phyloP scores from a whole-genome alignment of 2,113 vertebrate species.

The Engystomops pustulosus region DNA sequence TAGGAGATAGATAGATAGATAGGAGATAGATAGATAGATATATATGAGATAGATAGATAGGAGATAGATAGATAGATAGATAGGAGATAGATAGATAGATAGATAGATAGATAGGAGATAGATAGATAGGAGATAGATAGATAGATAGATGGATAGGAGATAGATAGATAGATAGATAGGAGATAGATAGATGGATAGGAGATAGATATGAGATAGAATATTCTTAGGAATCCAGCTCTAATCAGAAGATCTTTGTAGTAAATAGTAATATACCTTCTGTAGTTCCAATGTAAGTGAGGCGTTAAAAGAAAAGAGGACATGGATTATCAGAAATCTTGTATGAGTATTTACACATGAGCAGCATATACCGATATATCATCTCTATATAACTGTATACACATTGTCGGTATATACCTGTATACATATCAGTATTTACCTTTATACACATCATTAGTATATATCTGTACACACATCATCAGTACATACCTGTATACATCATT shows the following conservation, averaged over 20 bases:
- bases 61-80: background rate
- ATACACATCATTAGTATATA: background rate
- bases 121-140: background rate
- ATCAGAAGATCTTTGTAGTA: background rate
- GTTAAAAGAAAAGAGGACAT: constrained; percentile 41
- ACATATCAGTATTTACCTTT: background rate
- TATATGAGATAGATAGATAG: too few relatives aligned
- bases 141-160: background rate
- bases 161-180: background rate
- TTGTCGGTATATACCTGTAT: background rate
- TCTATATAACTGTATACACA: background rate
- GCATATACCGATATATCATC: background rate
- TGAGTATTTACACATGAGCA: background rate
- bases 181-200: background rate
- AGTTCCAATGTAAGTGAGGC: constrained; percentile 52
- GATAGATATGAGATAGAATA: background rate
- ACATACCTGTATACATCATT: too few relatives aligned
- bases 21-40: too few relatives aligned
- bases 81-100: background rate
- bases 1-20: too few relatives aligned
- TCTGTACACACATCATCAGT: too few relatives aligned
- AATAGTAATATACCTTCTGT: constrained; percentile 72
- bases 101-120: too few relatives aligned
- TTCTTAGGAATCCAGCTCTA: too few relatives aligned
- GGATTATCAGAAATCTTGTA: background rate